These are phyloP conservation scores for Argyresthia goedartella DNA, from an alignment of 2,888 invertebrate genomes.

Conservation along the genomic window DNA sequence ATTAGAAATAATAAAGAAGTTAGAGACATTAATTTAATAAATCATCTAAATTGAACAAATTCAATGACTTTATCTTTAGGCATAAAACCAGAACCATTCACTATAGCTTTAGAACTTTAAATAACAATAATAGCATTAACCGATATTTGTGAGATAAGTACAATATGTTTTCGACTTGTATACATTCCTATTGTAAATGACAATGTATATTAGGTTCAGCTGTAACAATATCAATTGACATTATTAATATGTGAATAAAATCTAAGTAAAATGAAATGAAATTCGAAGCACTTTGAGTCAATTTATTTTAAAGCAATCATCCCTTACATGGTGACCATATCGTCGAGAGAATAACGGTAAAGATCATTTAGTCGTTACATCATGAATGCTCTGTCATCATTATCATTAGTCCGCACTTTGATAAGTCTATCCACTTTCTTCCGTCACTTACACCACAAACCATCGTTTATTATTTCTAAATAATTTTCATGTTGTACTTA, in stretches of 20 bases:
- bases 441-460: slow-evolving; percentile 31
- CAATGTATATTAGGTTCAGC: slow-evolving; percentile 59
- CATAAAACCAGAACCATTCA: slow-evolving; percentile 56
- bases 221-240: slow-evolving; percentile 57
- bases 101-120: slow-evolving; percentile 54
- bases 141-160: slow-evolving; percentile 49
- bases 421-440: slow-evolving; percentile 55
- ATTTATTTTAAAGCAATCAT: slow-evolving; percentile 52
- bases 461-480: slow-evolving; percentile 28
- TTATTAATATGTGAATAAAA: slow-evolving; percentile 68
- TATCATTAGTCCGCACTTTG: slow-evolving; percentile 57
- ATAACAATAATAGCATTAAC: slow-evolving; percentile 64
- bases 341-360: slow-evolving; percentile 65
- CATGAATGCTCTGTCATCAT: slow-evolving; percentile 69
- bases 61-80: slow-evolving; percentile 34
- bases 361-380: slow-evolving; percentile 48
- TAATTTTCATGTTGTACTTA: slow-evolving; percentile 32
- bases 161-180: slow-evolving; percentile 68
- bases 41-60: slow-evolving; percentile 26
- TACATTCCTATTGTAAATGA: slow-evolving; percentile 63
- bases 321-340: slow-evolving; percentile 58
- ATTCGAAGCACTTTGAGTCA: slow-evolving; percentile 45
- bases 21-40: not conserved
- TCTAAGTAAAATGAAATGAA: slow-evolving; percentile 44
- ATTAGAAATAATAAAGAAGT: slow-evolving; percentile 26